Percentiles rank a stretch among this genome's conserved stretches.
Conservation (phyloP, 2,797 vertebrate species). For the Lutjanus argentimaculatus region DNA sequence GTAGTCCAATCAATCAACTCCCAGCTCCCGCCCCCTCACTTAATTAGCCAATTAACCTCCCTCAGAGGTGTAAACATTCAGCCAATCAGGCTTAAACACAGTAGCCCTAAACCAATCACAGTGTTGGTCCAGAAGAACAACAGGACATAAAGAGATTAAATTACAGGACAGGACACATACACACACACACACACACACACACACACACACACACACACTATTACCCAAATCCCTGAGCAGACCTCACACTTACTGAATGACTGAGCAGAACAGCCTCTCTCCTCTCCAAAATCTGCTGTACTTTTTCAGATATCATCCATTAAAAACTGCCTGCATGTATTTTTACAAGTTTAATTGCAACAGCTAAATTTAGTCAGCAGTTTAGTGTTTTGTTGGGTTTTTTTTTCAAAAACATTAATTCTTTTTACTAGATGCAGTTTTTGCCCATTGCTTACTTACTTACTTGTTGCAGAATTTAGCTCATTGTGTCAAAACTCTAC, state of each 20-base stretch:
- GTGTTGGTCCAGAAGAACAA: constrained; percentile 50
- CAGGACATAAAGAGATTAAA: constrained; percentile 66
- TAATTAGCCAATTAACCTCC: constrained; percentile 76
- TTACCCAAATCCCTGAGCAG: constrained; percentile 43
- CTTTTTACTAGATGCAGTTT: too few relatives aligned
- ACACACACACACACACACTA: constrained; percentile 27
- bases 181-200: constrained; percentile 41
- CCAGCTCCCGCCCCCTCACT: constrained; percentile 59
- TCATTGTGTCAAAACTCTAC: too few relatives aligned
- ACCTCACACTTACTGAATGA: constrained; percentile 64
- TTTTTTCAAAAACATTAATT: too few relatives aligned
- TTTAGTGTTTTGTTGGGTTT: too few relatives aligned
- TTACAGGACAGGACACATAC: constrained; percentile 67
- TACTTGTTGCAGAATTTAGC: too few relatives aligned
- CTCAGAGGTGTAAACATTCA: constrained; percentile 76
- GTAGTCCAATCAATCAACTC: constrained; percentile 68
- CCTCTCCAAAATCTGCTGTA: constrained; percentile 13
- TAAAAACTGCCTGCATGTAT: too few relatives aligned
- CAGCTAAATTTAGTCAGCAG: too few relatives aligned
- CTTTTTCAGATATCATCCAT: not conserved
- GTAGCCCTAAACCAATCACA: constrained; percentile 48
- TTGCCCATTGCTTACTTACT: too few relatives aligned
- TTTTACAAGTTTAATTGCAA: too few relatives aligned
- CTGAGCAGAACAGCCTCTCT: constrained; percentile 43
- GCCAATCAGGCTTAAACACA: constrained; percentile 73